Conservation (phyloP, 2,113 vertebrate species). For the Odocoileus hemionus region DNA sequence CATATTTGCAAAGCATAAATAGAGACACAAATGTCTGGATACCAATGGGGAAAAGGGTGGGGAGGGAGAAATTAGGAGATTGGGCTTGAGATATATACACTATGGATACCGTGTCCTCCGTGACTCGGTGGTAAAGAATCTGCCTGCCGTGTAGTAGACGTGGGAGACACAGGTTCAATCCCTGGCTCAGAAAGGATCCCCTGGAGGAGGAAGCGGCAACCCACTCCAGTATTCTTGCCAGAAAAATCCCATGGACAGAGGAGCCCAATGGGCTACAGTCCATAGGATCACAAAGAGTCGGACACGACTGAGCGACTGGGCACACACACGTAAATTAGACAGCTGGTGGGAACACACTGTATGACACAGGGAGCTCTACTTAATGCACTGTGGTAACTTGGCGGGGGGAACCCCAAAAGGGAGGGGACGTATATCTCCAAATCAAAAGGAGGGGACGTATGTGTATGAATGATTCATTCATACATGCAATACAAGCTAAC, state of each 20-base stretch:
- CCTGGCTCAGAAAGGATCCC: neutral
- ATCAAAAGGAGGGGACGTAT: neutral
- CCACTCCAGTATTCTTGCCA: neutral
- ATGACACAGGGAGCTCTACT: neutral
- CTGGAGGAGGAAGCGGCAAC: neutral
- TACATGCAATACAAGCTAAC: neutral
- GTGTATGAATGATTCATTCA: neutral
- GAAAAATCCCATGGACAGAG: neutral
- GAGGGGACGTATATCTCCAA: neutral
- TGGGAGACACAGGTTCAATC: neutral
- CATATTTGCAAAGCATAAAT: neutral
- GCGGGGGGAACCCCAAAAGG: neutral
- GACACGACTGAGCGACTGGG: neutral
- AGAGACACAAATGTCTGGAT: neutral
- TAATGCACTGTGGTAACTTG: neutral
- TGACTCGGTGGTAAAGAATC: neutral
- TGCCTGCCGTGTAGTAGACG: neutral
- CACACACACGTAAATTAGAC: neutral
- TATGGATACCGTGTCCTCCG: neutral
- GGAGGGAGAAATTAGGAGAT: neutral
- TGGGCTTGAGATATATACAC: neutral
- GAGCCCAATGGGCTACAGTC: neutral
- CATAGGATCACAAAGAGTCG: neutral
- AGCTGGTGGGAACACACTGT: neutral
- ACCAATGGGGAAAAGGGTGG: neutral